Evolutionary conservation across 2,797 vertebrate species (phyloP).

Genomic region (Passerculus sandwichensis): DNA sequence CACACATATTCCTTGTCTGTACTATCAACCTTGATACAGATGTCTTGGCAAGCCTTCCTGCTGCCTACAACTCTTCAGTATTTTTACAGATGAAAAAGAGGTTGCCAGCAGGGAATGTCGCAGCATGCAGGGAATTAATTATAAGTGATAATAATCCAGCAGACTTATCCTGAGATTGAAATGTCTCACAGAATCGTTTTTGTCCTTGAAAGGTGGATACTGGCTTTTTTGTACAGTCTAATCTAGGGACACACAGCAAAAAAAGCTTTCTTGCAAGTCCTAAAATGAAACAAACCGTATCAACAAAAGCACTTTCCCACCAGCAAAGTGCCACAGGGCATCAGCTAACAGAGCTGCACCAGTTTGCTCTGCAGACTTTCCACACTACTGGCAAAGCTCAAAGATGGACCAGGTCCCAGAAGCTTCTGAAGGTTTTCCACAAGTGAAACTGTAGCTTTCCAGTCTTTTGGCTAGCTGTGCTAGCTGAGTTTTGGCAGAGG

Average conservation of each 20-base stretch:
- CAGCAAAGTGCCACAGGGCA: not conserved
- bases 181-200: not conserved
- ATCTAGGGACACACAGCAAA: not conserved
- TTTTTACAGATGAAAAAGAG: constrained; percentile 36
- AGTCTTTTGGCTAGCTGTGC: not conserved
- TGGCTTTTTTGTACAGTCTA: not conserved
- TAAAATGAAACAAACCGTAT: not conserved
- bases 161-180: constrained; percentile 19
- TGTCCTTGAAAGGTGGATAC: not conserved
- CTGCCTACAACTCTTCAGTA: constrained; percentile 7
- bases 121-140: constrained; percentile 37
- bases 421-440: not conserved
- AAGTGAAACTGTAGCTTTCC: not conserved
- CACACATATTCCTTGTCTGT: constrained; percentile 1
- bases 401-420: not conserved
- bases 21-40: constrained; percentile 27
- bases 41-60: constrained; percentile 26
- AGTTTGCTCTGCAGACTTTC: not conserved
- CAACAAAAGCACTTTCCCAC: not conserved
- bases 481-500: not conserved
- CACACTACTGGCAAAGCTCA: not conserved
- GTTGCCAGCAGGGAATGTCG: not conserved
- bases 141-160: constrained; percentile 36
- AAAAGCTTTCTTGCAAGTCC: not conserved
- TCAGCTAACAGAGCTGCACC: not conserved